Conservation (phyloP, 2,113 vertebrate genomes). For the Dicentrarchus labrax region DNA sequence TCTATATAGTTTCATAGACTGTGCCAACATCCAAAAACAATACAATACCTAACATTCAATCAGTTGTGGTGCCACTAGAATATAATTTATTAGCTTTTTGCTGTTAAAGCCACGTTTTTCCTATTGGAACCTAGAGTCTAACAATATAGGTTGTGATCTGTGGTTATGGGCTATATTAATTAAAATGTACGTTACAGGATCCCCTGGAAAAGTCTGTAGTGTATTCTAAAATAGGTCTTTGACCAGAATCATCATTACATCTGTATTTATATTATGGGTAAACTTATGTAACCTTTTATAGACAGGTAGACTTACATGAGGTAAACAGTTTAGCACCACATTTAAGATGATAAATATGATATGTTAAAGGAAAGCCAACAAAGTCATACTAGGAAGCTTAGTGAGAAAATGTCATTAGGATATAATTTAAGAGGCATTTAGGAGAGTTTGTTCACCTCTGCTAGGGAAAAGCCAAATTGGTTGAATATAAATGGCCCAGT, state of each 20-base stretch:
- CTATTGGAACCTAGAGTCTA: not conserved
- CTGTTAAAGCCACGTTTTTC: not conserved
- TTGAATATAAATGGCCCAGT: conserved; percentile 55
- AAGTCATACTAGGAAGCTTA: conserved; percentile 26
- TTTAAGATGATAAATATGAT: conserved; percentile 23
- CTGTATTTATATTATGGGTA: not conserved
- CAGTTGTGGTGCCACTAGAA: too few species aligned
- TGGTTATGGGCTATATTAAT: not conserved
- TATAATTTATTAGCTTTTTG: not conserved
- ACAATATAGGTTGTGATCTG: not conserved
- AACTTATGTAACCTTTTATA: not conserved
- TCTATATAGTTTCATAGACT: not conserved
- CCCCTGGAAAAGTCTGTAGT: not conserved
- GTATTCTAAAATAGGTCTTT: not conserved
- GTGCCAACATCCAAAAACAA: not conserved
- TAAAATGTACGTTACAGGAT: not conserved
- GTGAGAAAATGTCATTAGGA: conserved; percentile 18
- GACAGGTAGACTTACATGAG: not conserved
- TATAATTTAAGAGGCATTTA: conserved; percentile 43
- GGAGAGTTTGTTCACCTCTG: conserved; percentile 22
- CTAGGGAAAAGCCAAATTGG: conserved; percentile 47
- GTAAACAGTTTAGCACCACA: not conserved
- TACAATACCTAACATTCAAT: too few species aligned
- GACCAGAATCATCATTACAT: not conserved
- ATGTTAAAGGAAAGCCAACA: conserved; percentile 31